These are phyloP conservation scores for Menidia menidia DNA, from an alignment of 2,797 vertebrate genomes.

Conservation along the genomic window DNA sequence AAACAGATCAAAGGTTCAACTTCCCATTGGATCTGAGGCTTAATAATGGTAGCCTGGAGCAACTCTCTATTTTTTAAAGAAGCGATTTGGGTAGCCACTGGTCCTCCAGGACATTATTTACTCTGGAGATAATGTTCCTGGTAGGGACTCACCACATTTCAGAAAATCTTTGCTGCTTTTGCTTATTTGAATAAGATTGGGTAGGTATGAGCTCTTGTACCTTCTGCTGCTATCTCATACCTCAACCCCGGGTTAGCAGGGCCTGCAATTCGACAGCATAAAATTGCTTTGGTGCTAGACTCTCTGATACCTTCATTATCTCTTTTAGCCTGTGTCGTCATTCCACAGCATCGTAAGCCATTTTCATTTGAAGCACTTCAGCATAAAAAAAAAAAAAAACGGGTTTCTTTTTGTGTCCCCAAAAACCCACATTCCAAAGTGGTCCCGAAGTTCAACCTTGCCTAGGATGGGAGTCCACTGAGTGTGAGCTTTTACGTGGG, in stretches of 20 bases:
- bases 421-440: constrained; percentile 22
- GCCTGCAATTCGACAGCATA: constrained; percentile 75
- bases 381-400: no score
- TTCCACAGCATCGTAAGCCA: constrained; percentile 69
- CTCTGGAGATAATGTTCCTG: constrained; percentile 83
- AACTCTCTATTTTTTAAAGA: constrained; percentile 79
- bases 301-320: constrained; percentile 69
- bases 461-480: constrained; percentile 19
- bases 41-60: constrained; percentile 82
- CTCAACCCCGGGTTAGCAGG: constrained; percentile 71
- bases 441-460: constrained; percentile 27
- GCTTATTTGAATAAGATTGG: constrained; percentile 81
- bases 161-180: constrained; percentile 77
- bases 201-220: constrained; percentile 73
- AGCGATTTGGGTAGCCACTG: constrained; percentile 78
- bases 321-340: constrained; percentile 67
- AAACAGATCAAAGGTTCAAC: constrained; percentile 88
- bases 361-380: constrained; percentile 67
- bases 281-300: constrained; percentile 75
- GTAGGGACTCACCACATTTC: constrained; percentile 75
- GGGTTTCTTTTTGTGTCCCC: constrained; percentile 30
- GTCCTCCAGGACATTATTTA: constrained; percentile 84
- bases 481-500: constrained; percentile 26
- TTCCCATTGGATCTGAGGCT: constrained; percentile 81
- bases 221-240: constrained; percentile 72